A percentile compares a stretch with the other conserved stretches of the same genome.
Conservation (phyloP, 2,113 vertebrate species). For the Thryonomys swinderianus region DNA sequence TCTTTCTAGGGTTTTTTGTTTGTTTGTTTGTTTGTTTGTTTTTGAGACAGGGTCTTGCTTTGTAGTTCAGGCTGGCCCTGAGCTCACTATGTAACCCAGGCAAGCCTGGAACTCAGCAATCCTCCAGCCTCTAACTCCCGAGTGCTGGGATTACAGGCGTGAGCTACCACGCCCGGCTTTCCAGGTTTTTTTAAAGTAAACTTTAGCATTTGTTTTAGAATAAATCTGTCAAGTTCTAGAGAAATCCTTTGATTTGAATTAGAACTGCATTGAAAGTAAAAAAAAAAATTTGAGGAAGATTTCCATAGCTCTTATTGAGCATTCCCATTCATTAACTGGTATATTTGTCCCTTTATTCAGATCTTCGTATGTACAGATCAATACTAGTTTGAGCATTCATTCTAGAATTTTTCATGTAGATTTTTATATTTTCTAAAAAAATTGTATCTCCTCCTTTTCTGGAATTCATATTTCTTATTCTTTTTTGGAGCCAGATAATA, state of each 20-base stretch:
- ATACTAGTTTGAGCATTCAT: background rate
- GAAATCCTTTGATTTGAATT: slow-evolving; percentile 18
- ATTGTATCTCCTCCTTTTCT: background rate
- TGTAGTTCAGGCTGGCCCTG: too few species aligned
- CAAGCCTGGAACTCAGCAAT: too few species aligned
- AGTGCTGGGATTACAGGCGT: too few species aligned
- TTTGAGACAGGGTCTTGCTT: too few species aligned
- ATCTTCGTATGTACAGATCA: background rate
- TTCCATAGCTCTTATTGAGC: background rate
- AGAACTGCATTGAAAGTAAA: background rate
- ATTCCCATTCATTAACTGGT: background rate
- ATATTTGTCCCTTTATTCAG: slow-evolving; percentile 8
- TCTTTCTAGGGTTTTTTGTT: too few species aligned
- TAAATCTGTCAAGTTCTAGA: slow-evolving; percentile 16
- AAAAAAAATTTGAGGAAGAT: background rate
- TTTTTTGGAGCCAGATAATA: background rate
- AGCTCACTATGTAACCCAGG: too few species aligned
- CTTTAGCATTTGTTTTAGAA: slow-evolving; percentile 50
- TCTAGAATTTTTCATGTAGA: slow-evolving; percentile 17
- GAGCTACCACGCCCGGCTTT: too few species aligned
- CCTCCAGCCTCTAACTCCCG: too few species aligned
- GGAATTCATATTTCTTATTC: background rate
- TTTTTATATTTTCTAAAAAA: slow-evolving; percentile 16
- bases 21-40: too few species aligned
- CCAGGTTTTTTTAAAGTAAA: slow-evolving; percentile 38